Base-by-base conservation (phyloP, 2,888 invertebrate genomes). In the Mesorhabditis belari region DNA sequence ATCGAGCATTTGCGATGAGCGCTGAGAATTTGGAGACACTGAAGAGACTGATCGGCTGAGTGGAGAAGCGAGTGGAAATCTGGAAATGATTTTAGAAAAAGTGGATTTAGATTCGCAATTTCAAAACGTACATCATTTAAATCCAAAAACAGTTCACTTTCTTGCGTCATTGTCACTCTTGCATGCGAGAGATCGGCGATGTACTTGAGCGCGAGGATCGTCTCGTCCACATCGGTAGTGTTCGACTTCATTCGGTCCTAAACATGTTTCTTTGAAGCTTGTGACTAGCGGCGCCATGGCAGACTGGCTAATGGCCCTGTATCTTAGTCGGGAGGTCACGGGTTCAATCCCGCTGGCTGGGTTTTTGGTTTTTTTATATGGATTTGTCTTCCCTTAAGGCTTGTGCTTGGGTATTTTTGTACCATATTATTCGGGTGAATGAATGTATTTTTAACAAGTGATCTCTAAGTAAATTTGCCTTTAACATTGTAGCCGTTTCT, bases 201-300 rank as follows among this genome's bases (percentile, higher is more conserved):
- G 29, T 70, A 70, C 55, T 70, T 70, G 49, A 70, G 44, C 9
- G 67, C 70, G 6, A 70, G 49, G 28, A 70, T 19, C 28, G 68
- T 61, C 55, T 70, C 70, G 23, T 68, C 70, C 0, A 66, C 66
- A 49, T 70, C 70, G 9, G 64, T 59, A 3, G 65, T 60, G 9
- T 64, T 54, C 23, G 62, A 61, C 55, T 60, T 65, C 63, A 65
- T 65, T 4, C 67, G 53, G 55, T 70, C 70, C 3, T 35, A 2
- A 35, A 35, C n/a, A n/a, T n/a, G n/a, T n/a, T n/a, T n/a, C n/a
- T n/a, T n/a, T n/a, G n/a, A n/a, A n/a, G n/a, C n/a, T n/a, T n/a
- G n/a, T n/a, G n/a, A n/a, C n/a, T n/a, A n/a, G n/a, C n/a, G n/a
- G n/a, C n/a, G n/a, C n/a, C n/a, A n/a, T n/a, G n/a, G n/a, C n/a